A percentile compares a stretch with the other conserved stretches of the same genome.
Conservation (phyloP, 2,797 vertebrate genomes). For the Propithecus deckenii region DNA sequence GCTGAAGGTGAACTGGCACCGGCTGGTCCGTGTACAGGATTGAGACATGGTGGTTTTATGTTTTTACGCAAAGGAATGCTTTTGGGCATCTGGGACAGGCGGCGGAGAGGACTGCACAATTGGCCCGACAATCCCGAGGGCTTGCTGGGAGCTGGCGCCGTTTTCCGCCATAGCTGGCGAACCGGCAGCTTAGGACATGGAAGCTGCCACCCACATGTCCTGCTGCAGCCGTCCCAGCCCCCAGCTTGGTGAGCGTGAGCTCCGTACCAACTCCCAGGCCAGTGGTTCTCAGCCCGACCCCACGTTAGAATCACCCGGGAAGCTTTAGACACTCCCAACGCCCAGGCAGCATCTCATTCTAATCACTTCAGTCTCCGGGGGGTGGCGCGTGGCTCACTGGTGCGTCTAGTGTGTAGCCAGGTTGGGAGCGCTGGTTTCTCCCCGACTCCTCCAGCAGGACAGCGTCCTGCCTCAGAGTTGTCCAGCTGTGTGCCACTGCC, state of each 20-base stretch:
- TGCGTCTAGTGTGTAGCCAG: not conserved
- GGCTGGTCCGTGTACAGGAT: not conserved
- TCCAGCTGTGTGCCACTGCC: not conserved
- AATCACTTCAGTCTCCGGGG: not conserved
- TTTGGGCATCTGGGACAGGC: not conserved
- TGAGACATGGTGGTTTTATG: accelerated
- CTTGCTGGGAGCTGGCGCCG: not conserved
- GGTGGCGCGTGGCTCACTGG: not conserved
- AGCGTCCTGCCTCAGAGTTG: not conserved
- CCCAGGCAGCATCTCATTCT: not conserved
- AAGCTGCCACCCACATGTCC: not conserved
- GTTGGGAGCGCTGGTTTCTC: not conserved
- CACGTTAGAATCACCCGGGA: accelerated
- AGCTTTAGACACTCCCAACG: accelerated
- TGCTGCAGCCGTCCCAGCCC: not conserved
- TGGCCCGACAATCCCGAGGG: not conserved
- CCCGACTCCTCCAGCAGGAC: not conserved
- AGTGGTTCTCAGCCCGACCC: accelerated
- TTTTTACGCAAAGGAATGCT: not conserved
- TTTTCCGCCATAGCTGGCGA: not conserved
- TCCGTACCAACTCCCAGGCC: not conserved
- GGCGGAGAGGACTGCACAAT: not conserved
- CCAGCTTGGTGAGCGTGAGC: not conserved
- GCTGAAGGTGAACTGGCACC: not conserved
- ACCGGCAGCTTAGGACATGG: not conserved